Evolutionary conservation across 1,140 invertebrate genomes (phyloP).

Genomic region (Drosophila sucinea): DNA sequence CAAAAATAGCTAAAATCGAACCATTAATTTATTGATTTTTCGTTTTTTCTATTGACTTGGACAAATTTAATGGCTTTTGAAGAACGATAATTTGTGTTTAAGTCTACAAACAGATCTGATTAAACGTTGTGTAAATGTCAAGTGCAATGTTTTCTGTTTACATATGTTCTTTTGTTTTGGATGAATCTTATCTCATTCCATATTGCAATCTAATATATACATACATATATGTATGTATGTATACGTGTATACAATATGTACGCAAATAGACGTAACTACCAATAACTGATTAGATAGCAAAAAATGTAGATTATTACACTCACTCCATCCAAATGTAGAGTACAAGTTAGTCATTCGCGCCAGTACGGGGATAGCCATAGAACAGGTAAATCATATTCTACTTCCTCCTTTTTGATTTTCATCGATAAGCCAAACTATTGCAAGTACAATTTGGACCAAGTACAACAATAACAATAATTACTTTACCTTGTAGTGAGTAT

Average conservation of each 20-base stretch:
- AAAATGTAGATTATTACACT: constrained; percentile 1
- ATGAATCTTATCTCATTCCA: neutral
- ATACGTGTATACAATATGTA: no score
- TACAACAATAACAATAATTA: no score
- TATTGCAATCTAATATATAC: neutral
- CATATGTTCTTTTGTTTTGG: constrained; percentile 2
- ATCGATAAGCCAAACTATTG: neutral
- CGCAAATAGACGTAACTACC: neutral
- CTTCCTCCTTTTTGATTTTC: neutral
- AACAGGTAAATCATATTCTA: neutral
- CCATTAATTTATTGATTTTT: neutral
- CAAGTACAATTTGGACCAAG: no score
- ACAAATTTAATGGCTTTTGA: neutral
- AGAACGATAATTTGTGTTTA: neutral
- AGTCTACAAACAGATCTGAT: neutral
- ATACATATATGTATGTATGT: no score
- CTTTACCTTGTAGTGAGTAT: no score
- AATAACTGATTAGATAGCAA: neutral
- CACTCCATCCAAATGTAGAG: neutral
- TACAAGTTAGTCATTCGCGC: neutral
- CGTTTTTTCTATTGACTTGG: neutral
- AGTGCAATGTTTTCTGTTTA: neutral
- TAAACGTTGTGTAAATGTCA: neutral
- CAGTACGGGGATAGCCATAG: neutral
- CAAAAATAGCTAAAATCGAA: neutral